Conservation (phyloP, 2,797 vertebrate species). For the Phalanger gymnotis region DNA sequence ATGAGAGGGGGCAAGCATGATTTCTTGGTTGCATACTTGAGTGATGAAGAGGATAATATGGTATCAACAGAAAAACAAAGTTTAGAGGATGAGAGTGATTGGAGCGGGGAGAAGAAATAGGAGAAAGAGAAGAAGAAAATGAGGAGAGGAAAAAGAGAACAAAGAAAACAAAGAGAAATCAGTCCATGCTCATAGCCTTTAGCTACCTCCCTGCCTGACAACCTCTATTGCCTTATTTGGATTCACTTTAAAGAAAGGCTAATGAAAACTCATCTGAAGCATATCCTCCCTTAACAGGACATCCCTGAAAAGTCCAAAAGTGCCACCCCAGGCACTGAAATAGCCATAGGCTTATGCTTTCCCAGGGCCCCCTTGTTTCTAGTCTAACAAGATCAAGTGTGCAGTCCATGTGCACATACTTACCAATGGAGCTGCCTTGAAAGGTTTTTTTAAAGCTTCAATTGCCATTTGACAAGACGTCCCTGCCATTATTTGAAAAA, state of each 20-base stretch:
- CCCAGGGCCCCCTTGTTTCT: background rate
- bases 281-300: background rate
- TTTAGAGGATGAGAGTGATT: background rate
- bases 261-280: background rate
- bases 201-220: background rate
- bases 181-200: background rate
- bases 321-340: background rate
- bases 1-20: background rate
- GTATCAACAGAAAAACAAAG: background rate
- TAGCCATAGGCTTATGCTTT: background rate
- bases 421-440: background rate
- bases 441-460: background rate
- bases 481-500: conserved; percentile 2
- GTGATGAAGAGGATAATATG: background rate
- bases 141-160: background rate
- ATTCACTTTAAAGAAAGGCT: background rate
- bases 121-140: background rate
- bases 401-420: background rate
- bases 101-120: background rate
- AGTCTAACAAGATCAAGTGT: background rate
- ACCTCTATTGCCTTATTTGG: background rate
- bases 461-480: background rate
- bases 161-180: background rate
- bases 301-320: background rate
- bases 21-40: background rate